Base-by-base conservation (phyloP, 2,888 invertebrate genomes). In the Ormyrus rosae region DNA sequence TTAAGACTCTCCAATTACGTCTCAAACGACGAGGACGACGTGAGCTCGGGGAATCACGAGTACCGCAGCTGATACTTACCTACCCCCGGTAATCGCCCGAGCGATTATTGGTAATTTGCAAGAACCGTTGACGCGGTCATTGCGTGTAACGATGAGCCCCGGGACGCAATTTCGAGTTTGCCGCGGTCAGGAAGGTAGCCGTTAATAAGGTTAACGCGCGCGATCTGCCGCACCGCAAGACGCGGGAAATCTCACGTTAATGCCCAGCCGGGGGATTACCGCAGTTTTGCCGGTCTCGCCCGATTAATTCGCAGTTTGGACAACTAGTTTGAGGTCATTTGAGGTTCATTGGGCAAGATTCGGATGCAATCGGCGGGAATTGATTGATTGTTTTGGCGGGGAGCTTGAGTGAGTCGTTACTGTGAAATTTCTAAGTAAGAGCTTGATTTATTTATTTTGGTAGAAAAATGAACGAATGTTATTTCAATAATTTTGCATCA, bases 21-120 rank as follows among this genome's bases (percentile, higher is more conserved):
- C 19, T 13, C 10, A 9, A 10, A 51, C 19, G 65, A 19, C 51
- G 65, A 68, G 34, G 34, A 34, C 34, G 34, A 34, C 34, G 34
- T 34, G 34, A 34, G 55, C 45, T 45, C 53, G 2, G 68, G 55
- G 68, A 55, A 55, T 68, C 53, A 45, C 45, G 51, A 53, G 9
- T 6, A 45, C 2, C 68, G 34, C 10, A 53, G 11, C 45, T 45
- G 45, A 55, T n/a, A 55, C 61, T 10, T 45, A 11, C 56, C 69
- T 19, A 64, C 48, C n/a, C 51, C 11, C 9, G 55, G 68, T 81
- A 79, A 79, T 76, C 76, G 64, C 56, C 64, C 9, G 53, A 48
- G 9, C 72, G 75, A 81, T 81, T 79, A 81, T 79, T 60, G 75
- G 76, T 74, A 69, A 81, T 81, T 81, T 75, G 78, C 78, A 69